Conservation (phyloP, 1,140 invertebrate species). For the Zaprionus kolodkinae region DNA sequence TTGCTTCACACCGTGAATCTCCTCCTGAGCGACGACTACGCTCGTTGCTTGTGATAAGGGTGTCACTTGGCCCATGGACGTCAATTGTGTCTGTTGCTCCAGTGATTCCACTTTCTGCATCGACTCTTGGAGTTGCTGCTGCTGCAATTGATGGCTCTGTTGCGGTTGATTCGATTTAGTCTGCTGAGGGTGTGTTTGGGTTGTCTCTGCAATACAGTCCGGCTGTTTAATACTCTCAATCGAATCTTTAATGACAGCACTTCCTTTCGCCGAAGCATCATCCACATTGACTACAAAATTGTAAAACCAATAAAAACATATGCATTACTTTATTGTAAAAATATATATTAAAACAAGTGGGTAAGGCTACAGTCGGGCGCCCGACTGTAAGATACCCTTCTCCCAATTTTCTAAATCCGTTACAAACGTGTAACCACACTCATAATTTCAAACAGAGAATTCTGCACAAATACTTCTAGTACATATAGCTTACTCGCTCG, state of each 20-base stretch:
- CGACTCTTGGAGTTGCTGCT: not conserved
- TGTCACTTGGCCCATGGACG: slow-evolving; percentile 20
- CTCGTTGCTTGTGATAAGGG: not conserved
- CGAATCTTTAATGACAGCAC: slow-evolving; percentile 1
- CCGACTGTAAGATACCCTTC: no score
- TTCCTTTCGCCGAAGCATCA: slow-evolving; percentile 43
- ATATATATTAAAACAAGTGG: slow-evolving; percentile 1
- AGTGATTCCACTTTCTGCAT: not conserved
- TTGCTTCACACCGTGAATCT: not conserved
- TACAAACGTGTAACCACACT: no score
- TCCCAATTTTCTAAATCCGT: no score
- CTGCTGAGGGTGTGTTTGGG: not conserved
- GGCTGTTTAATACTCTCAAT: slow-evolving; percentile 29
- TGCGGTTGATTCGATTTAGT: not conserved
- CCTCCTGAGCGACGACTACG: not conserved
- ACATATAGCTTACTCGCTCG: no score
- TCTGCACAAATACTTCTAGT: no score
- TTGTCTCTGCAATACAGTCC: slow-evolving; percentile 14
- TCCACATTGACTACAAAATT: slow-evolving; percentile 45
- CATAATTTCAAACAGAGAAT: no score
- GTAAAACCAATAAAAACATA: not conserved
- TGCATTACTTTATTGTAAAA: not conserved
- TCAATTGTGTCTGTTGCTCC: slow-evolving; percentile 17
- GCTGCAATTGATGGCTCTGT: slow-evolving; percentile 4
- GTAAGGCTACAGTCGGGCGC: no score